Percentiles rank a stretch among this genome's conserved stretches.
These are phyloP conservation scores for Urophycis tenuis DNA, from an alignment of 2,797 vertebrate species.

Conservation along the genomic window DNA sequence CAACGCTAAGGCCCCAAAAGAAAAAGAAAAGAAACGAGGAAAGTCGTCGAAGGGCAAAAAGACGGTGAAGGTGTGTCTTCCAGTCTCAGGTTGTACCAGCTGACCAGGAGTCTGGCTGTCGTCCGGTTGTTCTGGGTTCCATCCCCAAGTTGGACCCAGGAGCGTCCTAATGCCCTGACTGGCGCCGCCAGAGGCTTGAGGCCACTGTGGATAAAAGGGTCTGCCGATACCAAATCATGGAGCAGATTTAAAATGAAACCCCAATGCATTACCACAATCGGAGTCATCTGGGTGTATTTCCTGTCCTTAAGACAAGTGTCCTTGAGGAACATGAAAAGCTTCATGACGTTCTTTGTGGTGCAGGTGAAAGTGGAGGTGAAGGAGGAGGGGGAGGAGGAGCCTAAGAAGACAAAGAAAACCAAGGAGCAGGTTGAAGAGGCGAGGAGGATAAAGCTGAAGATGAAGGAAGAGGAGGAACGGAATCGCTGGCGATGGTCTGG, in stretches of 20 bases:
- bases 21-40: no score
- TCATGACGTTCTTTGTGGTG: neutral
- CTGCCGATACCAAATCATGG: neutral
- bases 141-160: no score
- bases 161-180: no score
- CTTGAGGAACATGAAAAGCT: neutral
- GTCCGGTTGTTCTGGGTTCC: neutral
- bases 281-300: no score
- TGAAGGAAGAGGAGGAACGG: constrained; percentile 70
- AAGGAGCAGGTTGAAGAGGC: constrained; percentile 62
- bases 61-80: constrained; percentile 34
- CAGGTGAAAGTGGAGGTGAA: constrained; percentile 24
- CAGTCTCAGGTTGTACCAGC: no score
- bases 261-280: no score
- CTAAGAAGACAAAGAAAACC: constrained; percentile 59
- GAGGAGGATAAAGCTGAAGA: constrained; percentile 62
- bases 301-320: neutral
- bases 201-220: neutral
- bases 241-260: no score
- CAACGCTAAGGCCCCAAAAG: constrained; percentile 11
- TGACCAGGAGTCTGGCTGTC: neutral
- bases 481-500: constrained; percentile 76
- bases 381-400: constrained; percentile 54
- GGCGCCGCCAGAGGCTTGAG: no score
- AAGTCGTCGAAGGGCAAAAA: constrained; percentile 28